Base-by-base conservation (phyloP, 2,113 vertebrate genomes). In the Bolborhynchus lineola region DNA sequence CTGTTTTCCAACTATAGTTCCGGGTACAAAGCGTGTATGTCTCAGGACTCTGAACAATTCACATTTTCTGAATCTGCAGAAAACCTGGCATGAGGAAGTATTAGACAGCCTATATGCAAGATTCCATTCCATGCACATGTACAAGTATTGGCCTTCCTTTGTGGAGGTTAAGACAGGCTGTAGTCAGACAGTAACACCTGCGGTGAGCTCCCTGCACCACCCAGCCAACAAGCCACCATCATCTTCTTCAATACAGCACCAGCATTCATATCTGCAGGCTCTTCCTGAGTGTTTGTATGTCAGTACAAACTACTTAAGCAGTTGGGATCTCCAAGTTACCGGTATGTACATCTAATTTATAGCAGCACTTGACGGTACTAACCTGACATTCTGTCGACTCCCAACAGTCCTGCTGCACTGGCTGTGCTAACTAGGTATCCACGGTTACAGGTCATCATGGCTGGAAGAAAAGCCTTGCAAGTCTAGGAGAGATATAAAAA, bases 401-500 rank as follows among this genome's bases (percentile, higher is more conserved):
- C 98, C 12, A 97, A 7, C 15, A 99, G 91, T 68, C 98, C 99
- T 17, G 98, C 98, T 55, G 79, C 95, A 90, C 99, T 99, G 83
- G 98, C 96, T 84, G 97, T 98, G 96, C 98, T 98, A 70, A 99
- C 98, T 84, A 99, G 96, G 59, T 99, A 99, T 11, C 99, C 99
- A n/a, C 97, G 98, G 82, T 99, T 98, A 35, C 98, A 98, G 50
- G 98, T 97, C 2, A 98, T 97, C 99, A 99, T 99, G 49, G 99
- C 98, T 75, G 99, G 99, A 53, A 99, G 98, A 90, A 99, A 99
- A 15, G 98, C 99, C 97, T 99, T 99, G 67, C 98, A 99, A n/a
- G 98, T 99, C 99, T 99, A 71, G 81, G 86, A 91, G 11, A 52
- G 39, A 68, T 6, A 92, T 17, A 47, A 67, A 84, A 93, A 96